Evolutionary conservation across 2,888 invertebrate species (phyloP).

Genomic region (Eupeodes luniger): DNA sequence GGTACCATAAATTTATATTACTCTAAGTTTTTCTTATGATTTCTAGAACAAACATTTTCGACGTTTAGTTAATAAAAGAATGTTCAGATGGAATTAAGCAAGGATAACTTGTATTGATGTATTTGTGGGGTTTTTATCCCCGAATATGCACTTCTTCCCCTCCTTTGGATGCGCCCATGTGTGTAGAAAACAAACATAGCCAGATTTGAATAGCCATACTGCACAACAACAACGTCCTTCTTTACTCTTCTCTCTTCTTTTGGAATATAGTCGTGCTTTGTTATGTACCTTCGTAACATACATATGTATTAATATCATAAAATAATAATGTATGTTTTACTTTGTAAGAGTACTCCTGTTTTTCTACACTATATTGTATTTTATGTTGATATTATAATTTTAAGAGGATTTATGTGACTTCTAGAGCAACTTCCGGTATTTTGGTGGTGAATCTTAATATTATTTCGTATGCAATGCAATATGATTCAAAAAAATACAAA

Average conservation of each 20-base stretch:
- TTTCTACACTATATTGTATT: constrained; percentile 17
- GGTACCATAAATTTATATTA: no score
- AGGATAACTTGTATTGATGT: no score
- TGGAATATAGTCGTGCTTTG: constrained; percentile 2
- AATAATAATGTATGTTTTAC: neutral
- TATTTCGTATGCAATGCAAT: constrained; percentile 64
- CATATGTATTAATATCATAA: neutral
- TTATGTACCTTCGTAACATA: neutral
- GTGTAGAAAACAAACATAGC: neutral
- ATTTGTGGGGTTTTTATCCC: no score
- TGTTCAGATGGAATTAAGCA: no score
- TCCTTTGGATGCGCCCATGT: neutral
- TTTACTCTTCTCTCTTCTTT: constrained; percentile 2
- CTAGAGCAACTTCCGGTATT: constrained; percentile 54
- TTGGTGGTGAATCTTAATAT: constrained; percentile 70
- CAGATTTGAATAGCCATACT: constrained; percentile 38
- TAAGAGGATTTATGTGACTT: constrained; percentile 62
- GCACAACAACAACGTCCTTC: constrained; percentile 48
- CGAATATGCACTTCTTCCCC: no score
- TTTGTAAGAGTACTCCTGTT: constrained; percentile 46
- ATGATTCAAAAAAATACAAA: neutral
- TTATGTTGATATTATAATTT: constrained; percentile 44
- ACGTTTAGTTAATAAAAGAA: no score
- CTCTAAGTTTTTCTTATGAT: no score
- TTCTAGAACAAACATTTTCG: no score